These are phyloP conservation scores for Prionailurus bengalensis DNA, from an alignment of 2,113 vertebrate genomes.

Conservation along the genomic window DNA sequence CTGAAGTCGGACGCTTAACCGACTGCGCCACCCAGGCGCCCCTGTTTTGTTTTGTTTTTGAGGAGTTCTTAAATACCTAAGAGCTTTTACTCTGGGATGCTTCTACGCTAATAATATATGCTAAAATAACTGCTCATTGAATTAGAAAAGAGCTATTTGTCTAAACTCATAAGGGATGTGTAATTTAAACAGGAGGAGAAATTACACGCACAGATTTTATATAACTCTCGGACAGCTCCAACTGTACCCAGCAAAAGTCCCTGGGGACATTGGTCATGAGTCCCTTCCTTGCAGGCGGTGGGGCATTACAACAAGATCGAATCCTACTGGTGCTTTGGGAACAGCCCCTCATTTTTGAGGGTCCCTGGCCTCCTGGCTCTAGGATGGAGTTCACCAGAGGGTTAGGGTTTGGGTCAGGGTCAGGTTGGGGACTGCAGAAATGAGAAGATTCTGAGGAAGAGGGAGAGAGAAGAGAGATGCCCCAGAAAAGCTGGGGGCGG, in stretches of 20 bases:
- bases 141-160: slow-evolving; percentile 77
- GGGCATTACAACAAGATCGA: background rate
- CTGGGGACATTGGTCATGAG: background rate
- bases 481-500: background rate
- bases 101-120: slow-evolving; percentile 34
- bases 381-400: background rate
- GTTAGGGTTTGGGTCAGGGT: background rate
- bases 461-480: background rate
- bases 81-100: slow-evolving; percentile 67
- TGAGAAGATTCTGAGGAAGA: background rate
- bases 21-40: too few relatives aligned
- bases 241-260: background rate
- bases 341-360: background rate
- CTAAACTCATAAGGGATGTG: background rate
- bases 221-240: background rate
- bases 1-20: too few relatives aligned
- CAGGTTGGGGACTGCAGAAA: background rate
- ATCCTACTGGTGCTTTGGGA: background rate
- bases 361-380: background rate
- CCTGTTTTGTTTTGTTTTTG: background rate
- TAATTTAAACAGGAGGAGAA: slow-evolving; percentile 62
- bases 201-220: slow-evolving; percentile 3
- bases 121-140: slow-evolving; percentile 65
- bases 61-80: slow-evolving; percentile 83
- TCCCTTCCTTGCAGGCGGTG: background rate